Evolutionary conservation across 2,113 vertebrate genomes (phyloP), one percentile per base, ranked within the genome.

Genomic region (Nycticebus coucang): DNA sequence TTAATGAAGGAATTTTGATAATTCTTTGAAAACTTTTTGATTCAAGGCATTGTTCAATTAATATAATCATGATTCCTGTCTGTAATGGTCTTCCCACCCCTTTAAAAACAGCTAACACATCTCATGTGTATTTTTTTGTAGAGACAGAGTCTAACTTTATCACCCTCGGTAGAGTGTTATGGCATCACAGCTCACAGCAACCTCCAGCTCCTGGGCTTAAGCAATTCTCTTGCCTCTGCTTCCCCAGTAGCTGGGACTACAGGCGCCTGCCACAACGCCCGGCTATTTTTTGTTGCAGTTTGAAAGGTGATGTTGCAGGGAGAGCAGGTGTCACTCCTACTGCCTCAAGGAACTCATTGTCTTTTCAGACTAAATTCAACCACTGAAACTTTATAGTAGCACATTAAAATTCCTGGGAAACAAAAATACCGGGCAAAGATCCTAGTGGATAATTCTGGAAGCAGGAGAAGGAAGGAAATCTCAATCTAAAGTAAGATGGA

Each of bases 341-440:
- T 72, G 15, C 79, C 72, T 82, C 92, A 74, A 91, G 45, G 71
- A 94, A 62, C 17, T 78, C 57, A 62, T 69, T 94, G 22, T 26
- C 60, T 78, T 91, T 87, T 69, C 18, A 22, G 37, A 59, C 41
- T 95, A 92, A 80, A 69, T 62, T 79, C 45, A 87, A 68, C n/a
- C 84, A n/a, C 7, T 86, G 57, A 81, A 77, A 88, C 24, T 81
- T 87, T 74, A 84, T 35, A 62, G 26, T 75, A 33, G 41, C 68
- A 1, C 21, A 90, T 45, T 71, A 68, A 97, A 93, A 62, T 85
- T 28, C 13, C n/a, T 35, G 8, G n/a, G 50, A 83, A 74, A 69
- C n/a, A 75, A 92, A 55, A 18, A 4, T 19, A 68, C 55, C n/a
- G 11, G 9, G 35, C 37, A 78, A 78, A 69, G 41, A 75, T 62